Evolutionary conservation across 2,888 invertebrate species (phyloP), one percentile per base, ranked within the genome.

Genomic region (Scrobipalpa atriplicella): DNA sequence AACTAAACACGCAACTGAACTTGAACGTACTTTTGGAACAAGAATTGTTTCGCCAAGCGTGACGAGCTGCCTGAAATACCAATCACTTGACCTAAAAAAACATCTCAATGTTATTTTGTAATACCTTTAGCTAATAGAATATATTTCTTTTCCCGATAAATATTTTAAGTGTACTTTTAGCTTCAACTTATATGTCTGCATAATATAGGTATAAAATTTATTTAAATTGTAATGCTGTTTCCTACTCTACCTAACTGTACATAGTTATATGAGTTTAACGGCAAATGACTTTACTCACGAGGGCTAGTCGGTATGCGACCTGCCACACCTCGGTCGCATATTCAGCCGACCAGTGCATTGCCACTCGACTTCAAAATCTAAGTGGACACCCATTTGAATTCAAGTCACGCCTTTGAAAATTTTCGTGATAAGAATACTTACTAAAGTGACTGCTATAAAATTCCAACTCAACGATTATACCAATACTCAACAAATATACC

Each of bases 1-100:
- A 43, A 62, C n/a, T 63, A 47, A 61, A 74, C 72, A 72, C 66
- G 69, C 66, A 73, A 74, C 69, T 84, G 82, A 86, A 82, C 82
- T 86, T 84, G 81, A 85, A 83, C 75, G 74, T 62, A 70, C 71
- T 70, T 72, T 74, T 71, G 76, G 69, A 79, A 76, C 78, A 78
- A 81, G 76, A 80, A 80, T 76, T 75, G 73, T 75, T 77, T 79
- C 71, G 73, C 75, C 72, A 81, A 74, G 80, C 84, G 81, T 89
- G 83, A 89, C 85, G 80, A 84, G 76, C 78, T 81, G 80, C 78
- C 82, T 85, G 78, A 85, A 84, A 84, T 84, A 78, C 84, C 89
- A 89, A 86, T 90, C 89, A 84, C 86, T 86, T 87, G 84, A 82
- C 85, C 85, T 81, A 89, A 90, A 89, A 84, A 82, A 88, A 85